These are phyloP conservation scores for Calliopum simillimum DNA, from an alignment of 2,888 invertebrate genomes.

Conservation along the genomic window DNA sequence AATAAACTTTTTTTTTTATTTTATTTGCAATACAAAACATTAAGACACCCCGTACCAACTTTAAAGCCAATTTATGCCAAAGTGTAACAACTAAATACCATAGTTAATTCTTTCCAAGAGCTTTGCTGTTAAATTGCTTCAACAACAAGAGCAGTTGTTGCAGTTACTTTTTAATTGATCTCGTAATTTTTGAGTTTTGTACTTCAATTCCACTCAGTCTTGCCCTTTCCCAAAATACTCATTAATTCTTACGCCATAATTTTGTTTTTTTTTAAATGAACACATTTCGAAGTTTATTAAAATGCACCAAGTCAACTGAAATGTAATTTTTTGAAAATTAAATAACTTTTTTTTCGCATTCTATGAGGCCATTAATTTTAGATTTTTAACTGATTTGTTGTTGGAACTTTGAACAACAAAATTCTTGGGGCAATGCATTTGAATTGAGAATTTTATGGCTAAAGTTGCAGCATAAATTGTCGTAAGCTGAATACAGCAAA, in stretches of 20 bases:
- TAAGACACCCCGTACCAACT: background rate
- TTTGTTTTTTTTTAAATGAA: conserved; percentile 32
- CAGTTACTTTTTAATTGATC: conserved; percentile 22
- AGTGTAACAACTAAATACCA: background rate
- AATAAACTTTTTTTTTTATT: too few species aligned
- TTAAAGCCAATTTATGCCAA: background rate
- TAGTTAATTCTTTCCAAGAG: background rate
- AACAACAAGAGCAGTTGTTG: background rate
- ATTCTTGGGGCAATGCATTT: background rate
- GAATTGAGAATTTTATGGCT: conserved; percentile 7
- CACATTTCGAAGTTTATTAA: conserved; percentile 29
- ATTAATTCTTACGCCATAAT: conserved; percentile 10
- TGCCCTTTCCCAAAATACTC: too few species aligned
- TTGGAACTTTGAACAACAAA: background rate
- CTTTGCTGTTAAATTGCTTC: background rate
- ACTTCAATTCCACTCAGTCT: background rate
- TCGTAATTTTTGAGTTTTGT: conserved; percentile 32
- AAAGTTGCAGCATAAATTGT: conserved; percentile 5
- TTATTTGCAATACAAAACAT: too few species aligned
- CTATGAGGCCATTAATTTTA: conserved; percentile 21
- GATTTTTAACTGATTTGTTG: conserved; percentile 12
- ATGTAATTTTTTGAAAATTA: conserved; percentile 4
- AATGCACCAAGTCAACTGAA: conserved; percentile 7
- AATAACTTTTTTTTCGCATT: background rate
- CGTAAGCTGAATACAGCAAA: background rate